Base-by-base conservation (phyloP, 2,113 vertebrate genomes). In the Microcebus jonahi region DNA sequence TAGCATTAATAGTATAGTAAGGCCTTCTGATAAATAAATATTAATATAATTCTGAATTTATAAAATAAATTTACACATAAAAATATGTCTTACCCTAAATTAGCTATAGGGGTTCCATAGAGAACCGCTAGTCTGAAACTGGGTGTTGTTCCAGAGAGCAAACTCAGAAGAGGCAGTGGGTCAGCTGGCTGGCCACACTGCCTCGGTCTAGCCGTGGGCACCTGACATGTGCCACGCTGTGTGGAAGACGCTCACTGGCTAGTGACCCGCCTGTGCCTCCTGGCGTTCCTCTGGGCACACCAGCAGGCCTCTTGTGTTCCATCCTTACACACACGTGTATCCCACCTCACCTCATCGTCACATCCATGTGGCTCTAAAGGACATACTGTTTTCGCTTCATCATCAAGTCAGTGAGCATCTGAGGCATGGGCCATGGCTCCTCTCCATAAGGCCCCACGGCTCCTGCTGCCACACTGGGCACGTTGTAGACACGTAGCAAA, bases 201-300 rank as follows among this genome's bases (percentile, higher is more conserved):
- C 94, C 10, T 27, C 8, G 3, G 59, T 23, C 6, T 0, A 57
- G 34, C n/a, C 15, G 11, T 13, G 11, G 34, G 42, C 42, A 3
- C 0, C 0, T 42, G 50, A 2, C 23, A 13, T 2, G 1, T 0
- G 0, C 65, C 5, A 7, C 13, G 68, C 39, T 70, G 0, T 55
- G 29, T 80, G 27, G 71, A 59, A 50, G 34, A 88, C 36, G 15
- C 23, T 10, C 39, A 20, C 70, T 7, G 4, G 9, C 1, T 7
- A 3, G 55, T 4, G 5, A 9, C 29, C 23, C 18, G 34, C 39
- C 65, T 31, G 50, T 20, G 0, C 61, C 70, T 61, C 27, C 7
- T 7, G 36, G 75, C 5, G 0, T 36, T n/a, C 42, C 61, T 45
- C 36, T 29, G 2, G 6, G 21, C 1, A 21, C 29, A 3, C 20